Evolutionary conservation across 2,113 vertebrate genomes (phyloP), one percentile per base, ranked within the genome.

Genomic region (Catagonus wagneri): DNA sequence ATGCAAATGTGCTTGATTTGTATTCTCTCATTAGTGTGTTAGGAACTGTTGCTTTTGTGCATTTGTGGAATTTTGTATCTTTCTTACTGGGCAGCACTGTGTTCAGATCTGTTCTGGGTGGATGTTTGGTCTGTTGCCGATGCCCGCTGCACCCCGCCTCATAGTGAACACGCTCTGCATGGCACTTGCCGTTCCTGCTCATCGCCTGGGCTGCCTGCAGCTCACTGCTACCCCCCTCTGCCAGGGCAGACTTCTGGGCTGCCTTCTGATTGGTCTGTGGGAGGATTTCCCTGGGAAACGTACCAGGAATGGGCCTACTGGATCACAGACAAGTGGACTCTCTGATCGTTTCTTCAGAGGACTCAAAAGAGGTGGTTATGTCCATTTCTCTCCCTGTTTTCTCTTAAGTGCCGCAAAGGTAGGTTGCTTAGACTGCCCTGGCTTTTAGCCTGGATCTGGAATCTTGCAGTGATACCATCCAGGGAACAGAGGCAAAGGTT

Each of bases 131-230:
- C 32, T 27, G 1, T 86, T 25, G 58, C 69, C 66, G 58, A 3
- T 86, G 78, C 32, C 52, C 34, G 22, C 69, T 68, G 7, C 32
- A 0, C 25, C 3, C 19, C 29, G 2, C 78, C 7, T 85, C 63
- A 2, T 12, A 5, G 65, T 44, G 4, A 15, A 3, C 23, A 0
- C 60, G 36, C 27, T 65, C 13, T 17, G 0, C 3, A 0, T 6
- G 80, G 69, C 15, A 4, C 60, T 19, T 17, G 25, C 17, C n/a
- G 15, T 61, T 69, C 63, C 44, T 2, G 0, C 10, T 32, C 15
- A 15, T 44, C 23, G 63, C 22, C 60, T 20, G 7, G 39, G 65
- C 34, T 56, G 50, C 63, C 66, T 86, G 74, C 39, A 63, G 39
- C 63, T 61, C n/a, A 1, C 83, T 23, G 68, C 34, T 4, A 0